These are phyloP conservation scores for Puffinus mauretanicus DNA, from an alignment of 2,113 vertebrate genomes.

Conservation along the genomic window DNA sequence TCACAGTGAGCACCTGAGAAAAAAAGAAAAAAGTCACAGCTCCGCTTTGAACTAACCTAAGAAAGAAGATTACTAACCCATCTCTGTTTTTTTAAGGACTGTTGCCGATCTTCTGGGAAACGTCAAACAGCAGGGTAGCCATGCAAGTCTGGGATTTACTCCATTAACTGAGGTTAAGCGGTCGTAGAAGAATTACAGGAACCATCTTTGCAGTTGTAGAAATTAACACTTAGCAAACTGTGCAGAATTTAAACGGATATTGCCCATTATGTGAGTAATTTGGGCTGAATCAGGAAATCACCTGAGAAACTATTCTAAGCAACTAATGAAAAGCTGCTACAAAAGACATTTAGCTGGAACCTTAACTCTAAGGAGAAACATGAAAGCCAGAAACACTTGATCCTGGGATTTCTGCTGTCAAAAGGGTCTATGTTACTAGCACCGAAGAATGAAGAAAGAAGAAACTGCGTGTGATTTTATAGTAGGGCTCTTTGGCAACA, in stretches of 20 bases:
- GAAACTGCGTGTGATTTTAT: neutral
- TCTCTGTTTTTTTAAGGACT: neutral
- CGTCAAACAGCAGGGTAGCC: neutral
- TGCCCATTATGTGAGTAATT: neutral
- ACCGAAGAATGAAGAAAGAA: neutral
- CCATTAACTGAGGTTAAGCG: neutral
- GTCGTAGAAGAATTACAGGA: neutral
- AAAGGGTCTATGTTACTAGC: neutral
- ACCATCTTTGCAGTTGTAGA: neutral
- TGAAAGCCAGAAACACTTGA: neutral
- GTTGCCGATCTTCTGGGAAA: neutral
- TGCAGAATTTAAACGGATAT: neutral
- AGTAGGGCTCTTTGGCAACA: neutral
- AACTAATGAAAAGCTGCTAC: neutral
- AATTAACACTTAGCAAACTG: neutral
- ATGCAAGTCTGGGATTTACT: neutral
- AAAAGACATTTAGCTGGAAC: neutral
- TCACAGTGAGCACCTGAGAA: constrained; percentile 82
- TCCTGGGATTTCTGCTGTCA: neutral
- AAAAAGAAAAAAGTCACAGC: neutral
- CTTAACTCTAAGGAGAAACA: neutral
- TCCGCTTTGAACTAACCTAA: neutral
- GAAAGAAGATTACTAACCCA: neutral
- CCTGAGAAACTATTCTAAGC: neutral
- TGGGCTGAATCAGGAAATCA: neutral